Percentiles rank a stretch among this genome's conserved stretches.
These are phyloP conservation scores for Dromococcyx pavoninus DNA, from an alignment of 2,797 vertebrate species.

Conservation along the genomic window DNA sequence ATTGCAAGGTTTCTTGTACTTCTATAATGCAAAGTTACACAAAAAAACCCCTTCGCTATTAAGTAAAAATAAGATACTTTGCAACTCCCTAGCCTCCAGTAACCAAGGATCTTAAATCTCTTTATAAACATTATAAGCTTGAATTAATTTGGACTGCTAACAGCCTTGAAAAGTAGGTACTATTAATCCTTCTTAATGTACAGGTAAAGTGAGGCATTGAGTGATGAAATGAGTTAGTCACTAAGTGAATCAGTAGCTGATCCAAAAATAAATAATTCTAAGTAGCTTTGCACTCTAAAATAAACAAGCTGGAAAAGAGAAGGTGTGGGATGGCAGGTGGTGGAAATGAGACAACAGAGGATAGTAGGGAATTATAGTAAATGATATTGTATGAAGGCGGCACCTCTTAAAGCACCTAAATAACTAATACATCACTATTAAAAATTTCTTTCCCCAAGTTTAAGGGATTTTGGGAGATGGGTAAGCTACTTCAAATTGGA, in stretches of 20 bases:
- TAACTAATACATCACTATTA: not conserved
- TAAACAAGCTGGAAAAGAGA: constrained; percentile 42
- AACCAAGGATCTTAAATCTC: constrained; percentile 56
- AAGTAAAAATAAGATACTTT: constrained; percentile 40
- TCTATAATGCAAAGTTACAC: constrained; percentile 4
- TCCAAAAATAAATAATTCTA: constrained; percentile 65
- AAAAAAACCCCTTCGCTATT: not conserved
- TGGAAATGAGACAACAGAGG: not conserved
- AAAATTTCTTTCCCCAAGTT: not conserved
- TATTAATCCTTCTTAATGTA: constrained; percentile 67
- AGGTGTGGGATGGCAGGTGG: not conserved
- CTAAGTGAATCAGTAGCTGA: constrained; percentile 62
- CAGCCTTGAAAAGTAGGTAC: constrained; percentile 53
- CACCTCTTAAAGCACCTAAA: not conserved
- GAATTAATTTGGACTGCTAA: constrained; percentile 55
- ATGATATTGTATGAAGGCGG: not conserved
- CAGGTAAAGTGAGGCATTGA: constrained; percentile 56
- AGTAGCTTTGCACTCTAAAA: constrained; percentile 48
- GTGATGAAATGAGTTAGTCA: constrained; percentile 62
- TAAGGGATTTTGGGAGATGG: not conserved
- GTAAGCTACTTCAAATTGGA: not conserved
- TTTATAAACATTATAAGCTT: constrained; percentile 54
- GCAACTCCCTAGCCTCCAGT: constrained; percentile 33
- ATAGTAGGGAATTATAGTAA: not conserved
- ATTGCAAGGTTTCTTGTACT: constrained; percentile 26